Percentiles rank a stretch among this genome's conserved stretches.
Evolutionary conservation across 1,140 invertebrate species (phyloP).

Genomic region (Drosophila pruinosa): DNA sequence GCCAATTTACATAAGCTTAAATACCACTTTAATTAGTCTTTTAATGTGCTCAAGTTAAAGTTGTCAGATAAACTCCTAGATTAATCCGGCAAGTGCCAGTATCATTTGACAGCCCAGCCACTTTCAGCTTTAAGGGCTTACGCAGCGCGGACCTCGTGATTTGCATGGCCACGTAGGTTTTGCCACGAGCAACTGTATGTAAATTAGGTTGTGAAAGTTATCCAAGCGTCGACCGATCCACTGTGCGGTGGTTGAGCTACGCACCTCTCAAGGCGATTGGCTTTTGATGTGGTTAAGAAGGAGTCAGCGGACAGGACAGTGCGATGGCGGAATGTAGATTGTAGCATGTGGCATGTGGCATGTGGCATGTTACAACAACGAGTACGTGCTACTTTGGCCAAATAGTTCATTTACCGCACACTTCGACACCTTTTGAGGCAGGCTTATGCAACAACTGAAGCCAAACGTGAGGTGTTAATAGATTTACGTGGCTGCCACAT

Average conservation of each 20-base stretch:
- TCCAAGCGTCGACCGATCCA: slow-evolving; percentile 14
- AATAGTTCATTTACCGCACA: slow-evolving; percentile 71
- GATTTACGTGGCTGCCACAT: slow-evolving; percentile 64
- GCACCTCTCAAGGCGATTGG: slow-evolving; percentile 52
- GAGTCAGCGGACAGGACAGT: not conserved
- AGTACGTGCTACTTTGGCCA: slow-evolving; percentile 65
- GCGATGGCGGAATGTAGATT: not conserved
- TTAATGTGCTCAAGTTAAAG: too few species aligned
- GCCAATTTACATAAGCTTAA: not conserved
- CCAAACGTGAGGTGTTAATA: slow-evolving; percentile 71
- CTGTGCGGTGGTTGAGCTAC: slow-evolving; percentile 10
- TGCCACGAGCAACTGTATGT: slow-evolving; percentile 47
- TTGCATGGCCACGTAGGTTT: slow-evolving; percentile 67
- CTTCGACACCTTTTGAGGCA: slow-evolving; percentile 48
- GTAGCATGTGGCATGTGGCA: slow-evolving; percentile 13
- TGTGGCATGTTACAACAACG: slow-evolving; percentile 1
- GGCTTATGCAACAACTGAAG: slow-evolving; percentile 31
- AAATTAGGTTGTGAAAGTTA: slow-evolving; percentile 71
- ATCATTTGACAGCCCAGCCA: not conserved
- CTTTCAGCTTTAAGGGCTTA: not conserved
- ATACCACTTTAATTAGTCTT: not conserved
- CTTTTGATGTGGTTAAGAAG: slow-evolving; percentile 67
- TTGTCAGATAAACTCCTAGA: not conserved
- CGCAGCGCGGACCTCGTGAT: slow-evolving; percentile 46
- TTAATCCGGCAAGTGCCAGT: not conserved